phyloP scores from a whole-genome alignment of 1,140 invertebrate genomes.

The Alviniconcha marisindica region DNA sequence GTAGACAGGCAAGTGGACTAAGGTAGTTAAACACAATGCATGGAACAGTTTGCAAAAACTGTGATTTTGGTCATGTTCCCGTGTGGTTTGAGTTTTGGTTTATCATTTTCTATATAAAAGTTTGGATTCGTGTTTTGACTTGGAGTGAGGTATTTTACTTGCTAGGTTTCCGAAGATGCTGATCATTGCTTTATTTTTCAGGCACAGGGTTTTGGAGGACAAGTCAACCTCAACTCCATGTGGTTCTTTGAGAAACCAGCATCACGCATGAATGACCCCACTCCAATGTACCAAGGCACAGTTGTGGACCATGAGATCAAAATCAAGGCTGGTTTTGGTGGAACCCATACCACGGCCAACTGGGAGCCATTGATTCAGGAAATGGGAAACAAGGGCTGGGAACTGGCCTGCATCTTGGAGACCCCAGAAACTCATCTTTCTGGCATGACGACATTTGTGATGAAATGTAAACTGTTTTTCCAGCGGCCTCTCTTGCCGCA shows the following conservation, averaged over 20 bases:
- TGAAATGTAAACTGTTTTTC: constrained; percentile 52
- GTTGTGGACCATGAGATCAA: constrained; percentile 54
- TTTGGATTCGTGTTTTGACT: too few species aligned
- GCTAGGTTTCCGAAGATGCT: too few species aligned
- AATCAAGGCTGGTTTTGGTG: constrained; percentile 45
- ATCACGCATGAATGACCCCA: constrained; percentile 51
- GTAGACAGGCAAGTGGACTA: too few species aligned
- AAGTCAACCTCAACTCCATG: constrained; percentile 41
- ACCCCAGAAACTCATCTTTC: constrained; percentile 46
- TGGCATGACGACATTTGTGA: constrained; percentile 11
- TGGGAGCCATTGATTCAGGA: constrained; percentile 58
- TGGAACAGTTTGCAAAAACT: too few species aligned
- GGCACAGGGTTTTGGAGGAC: constrained; percentile 35
- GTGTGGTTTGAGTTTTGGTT: too few species aligned
- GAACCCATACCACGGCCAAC: constrained; percentile 32
- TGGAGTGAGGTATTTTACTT: too few species aligned
- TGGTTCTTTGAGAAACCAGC: constrained; percentile 65
- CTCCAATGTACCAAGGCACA: constrained; percentile 58
- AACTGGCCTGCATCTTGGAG: constrained; percentile 60
- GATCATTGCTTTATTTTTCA: not conserved
- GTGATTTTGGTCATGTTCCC: too few species aligned
- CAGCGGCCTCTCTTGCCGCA: constrained; percentile 47
- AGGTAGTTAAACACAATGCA: too few species aligned
- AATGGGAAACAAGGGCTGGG: constrained; percentile 62
- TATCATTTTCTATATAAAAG: too few species aligned